phyloP scores from a whole-genome alignment of 1,140 invertebrate species.

The Leptopilina boulardi region DNA sequence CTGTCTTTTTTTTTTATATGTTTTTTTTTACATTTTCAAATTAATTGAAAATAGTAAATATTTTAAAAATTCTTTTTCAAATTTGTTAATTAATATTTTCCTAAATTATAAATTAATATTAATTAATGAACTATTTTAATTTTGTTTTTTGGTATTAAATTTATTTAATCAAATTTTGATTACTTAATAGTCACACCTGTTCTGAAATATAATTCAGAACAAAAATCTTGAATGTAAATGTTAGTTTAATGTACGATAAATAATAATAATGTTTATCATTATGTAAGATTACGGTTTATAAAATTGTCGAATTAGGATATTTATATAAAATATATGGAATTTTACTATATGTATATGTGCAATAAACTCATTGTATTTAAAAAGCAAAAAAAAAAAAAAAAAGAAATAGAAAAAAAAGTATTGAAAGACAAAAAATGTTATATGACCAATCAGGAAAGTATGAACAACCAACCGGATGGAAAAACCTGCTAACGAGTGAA shows the following conservation, averaged over 20 bases:
- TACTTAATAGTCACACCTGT: not conserved
- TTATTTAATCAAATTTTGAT: no score
- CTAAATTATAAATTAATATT: no score
- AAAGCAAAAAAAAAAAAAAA: no score
- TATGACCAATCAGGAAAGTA: conserved; percentile 73
- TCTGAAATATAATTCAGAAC: not conserved
- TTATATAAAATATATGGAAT: conserved; percentile 55
- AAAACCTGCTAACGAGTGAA: conserved; percentile 73
- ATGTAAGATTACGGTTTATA: not conserved
- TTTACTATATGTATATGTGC: conserved; percentile 58
- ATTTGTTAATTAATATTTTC: no score
- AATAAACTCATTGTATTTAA: no score
- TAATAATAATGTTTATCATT: not conserved
- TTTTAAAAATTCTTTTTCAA: no score
- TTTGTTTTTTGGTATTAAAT: not conserved
- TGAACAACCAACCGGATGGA: conserved; percentile 72
- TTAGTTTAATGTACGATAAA: conserved; percentile 9
- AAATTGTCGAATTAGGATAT: conserved; percentile 55
- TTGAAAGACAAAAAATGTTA: conserved; percentile 46
- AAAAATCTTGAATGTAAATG: conserved; percentile 32
- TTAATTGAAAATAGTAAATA: no score
- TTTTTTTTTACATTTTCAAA: no score
- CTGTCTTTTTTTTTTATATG: no score
- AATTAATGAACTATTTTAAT: no score
- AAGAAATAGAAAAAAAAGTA: conserved; percentile 47